Percentiles rank a stretch among this genome's conserved stretches.
Evolutionary conservation across 2,797 vertebrate species (phyloP).

Genomic region (Muraenolepis orangiensis): DNA sequence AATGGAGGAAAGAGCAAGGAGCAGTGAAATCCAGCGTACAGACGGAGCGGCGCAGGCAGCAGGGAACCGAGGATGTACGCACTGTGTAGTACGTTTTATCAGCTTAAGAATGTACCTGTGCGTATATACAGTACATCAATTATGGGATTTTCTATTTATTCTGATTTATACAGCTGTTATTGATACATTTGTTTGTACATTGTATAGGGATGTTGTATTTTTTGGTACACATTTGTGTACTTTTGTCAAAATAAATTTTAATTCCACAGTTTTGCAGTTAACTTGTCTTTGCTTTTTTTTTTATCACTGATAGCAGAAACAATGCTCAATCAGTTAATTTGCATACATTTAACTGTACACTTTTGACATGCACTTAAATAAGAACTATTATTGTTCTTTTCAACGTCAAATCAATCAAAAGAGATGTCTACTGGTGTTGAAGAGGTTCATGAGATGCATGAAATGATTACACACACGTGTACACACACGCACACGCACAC

Average conservation of each 20-base stretch:
- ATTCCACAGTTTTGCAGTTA: neutral
- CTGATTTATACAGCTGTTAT: neutral
- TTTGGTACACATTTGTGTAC: neutral
- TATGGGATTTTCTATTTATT: neutral
- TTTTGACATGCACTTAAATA: neutral
- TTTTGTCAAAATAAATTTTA: neutral
- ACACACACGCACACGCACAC: neutral
- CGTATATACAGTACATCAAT: neutral
- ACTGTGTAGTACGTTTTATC: neutral
- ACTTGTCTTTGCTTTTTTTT: neutral
- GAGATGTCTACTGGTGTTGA: neutral
- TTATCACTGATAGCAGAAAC: too few species aligned
- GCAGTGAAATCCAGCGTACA: slow-evolving; percentile 6
- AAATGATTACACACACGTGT: neutral
- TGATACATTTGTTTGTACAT: neutral
- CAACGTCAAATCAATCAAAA: neutral
- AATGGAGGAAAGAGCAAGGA: slow-evolving; percentile 41
- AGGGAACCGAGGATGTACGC: neutral
- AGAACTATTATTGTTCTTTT: neutral
- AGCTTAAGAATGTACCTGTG: neutral
- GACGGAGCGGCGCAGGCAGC: neutral
- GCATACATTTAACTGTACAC: too few species aligned
- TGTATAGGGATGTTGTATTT: too few species aligned
- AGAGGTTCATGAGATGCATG: neutral
- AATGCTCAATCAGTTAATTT: too few species aligned